These are phyloP conservation scores for Indicator indicator DNA, from an alignment of 2,113 vertebrate species.

Conservation along the genomic window DNA sequence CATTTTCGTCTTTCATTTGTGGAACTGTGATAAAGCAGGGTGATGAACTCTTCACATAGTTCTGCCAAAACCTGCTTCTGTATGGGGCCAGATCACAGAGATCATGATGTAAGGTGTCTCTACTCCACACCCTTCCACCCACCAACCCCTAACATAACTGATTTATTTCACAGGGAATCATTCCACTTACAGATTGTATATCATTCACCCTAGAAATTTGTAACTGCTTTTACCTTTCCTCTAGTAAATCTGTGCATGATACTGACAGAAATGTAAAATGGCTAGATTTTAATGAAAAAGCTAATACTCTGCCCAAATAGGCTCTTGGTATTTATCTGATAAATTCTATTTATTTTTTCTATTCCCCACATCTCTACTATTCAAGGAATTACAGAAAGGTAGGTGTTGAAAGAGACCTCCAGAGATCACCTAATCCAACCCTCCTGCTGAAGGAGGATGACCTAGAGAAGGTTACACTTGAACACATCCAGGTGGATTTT, in stretches of 20 bases:
- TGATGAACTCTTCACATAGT: not conserved
- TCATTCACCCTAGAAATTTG: not conserved
- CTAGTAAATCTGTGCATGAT: not conserved
- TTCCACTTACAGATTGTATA: not conserved
- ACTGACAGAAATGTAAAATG: not conserved
- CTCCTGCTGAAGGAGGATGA: too few relatives aligned
- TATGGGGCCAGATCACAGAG: not conserved
- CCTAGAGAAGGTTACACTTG: too few relatives aligned
- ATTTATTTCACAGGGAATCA: not conserved
- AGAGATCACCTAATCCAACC: too few relatives aligned
- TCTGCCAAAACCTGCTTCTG: not conserved
- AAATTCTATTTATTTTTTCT: not conserved
- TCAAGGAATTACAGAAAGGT: too few relatives aligned
- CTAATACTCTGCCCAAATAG: not conserved
- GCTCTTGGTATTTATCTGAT: not conserved
- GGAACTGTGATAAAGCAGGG: not conserved
- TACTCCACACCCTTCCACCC: not conserved
- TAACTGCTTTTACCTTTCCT: not conserved
- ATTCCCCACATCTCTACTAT: not conserved
- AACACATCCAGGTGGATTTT: too few relatives aligned
- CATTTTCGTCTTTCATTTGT: not conserved
- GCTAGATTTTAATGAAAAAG: not conserved
- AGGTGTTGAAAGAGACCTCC: too few relatives aligned
- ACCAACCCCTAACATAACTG: fast-evolving
- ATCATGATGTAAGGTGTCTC: not conserved